Evolutionary conservation across 2,888 invertebrate species (phyloP), one percentile per base, ranked within the genome.

Genomic region (Apoda limacodes): DNA sequence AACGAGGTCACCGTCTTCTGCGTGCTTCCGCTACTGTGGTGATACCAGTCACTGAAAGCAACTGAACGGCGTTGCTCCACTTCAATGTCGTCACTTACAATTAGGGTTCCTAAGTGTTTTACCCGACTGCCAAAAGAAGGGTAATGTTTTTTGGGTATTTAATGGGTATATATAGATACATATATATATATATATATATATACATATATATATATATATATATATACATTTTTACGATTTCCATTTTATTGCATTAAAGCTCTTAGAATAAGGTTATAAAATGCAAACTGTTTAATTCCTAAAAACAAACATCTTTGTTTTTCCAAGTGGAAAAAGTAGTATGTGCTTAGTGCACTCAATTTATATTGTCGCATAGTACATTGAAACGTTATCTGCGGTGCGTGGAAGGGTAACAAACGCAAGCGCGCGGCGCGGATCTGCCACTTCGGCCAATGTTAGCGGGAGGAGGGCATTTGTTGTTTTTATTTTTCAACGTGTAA

Each of bases 1-100:
- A 72, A 60, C 64, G 69, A 71, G 72, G 72, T 71, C 72, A 71
- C 56, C 40, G 44, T 39, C 59, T 71, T 55, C 52, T 58, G 65
- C 65, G 59, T 48, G 46, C 69, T 63, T 72, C 75, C 72, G 64
- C 48, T 63, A 66, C 61, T 60, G 52, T 36, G 19, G 52, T 50
- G 60, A 48, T 53, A 45, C 50, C 48, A 44, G n/a, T n/a, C n/a
- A n/a, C n/a, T n/a, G n/a, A n/a, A n/a, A n/a, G n/a, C n/a, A n/a
- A n/a, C n/a, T n/a, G n/a, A n/a, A n/a, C n/a, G n/a, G n/a, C n/a
- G n/a, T n/a, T n/a, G n/a, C n/a, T n/a, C n/a, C n/a, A n/a, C n/a
- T n/a, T n/a, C n/a, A n/a, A n/a, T n/a, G n/a, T n/a, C n/a, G n/a
- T n/a, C n/a, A n/a, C n/a, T n/a, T n/a, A n/a, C n/a, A n/a, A n/a